These are phyloP conservation scores for Erpornis zantholeuca DNA, from an alignment of 2,113 vertebrate genomes.

Conservation along the genomic window DNA sequence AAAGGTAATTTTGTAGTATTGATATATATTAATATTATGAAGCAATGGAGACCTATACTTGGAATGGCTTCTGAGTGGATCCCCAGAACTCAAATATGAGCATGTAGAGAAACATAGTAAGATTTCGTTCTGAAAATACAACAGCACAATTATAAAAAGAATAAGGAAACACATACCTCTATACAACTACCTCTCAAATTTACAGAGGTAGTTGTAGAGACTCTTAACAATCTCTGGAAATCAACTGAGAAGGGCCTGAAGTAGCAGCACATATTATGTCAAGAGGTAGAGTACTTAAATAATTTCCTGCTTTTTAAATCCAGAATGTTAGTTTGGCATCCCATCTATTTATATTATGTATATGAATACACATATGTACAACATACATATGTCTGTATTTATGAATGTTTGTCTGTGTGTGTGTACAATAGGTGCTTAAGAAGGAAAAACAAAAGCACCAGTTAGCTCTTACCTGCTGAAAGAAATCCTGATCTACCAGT, in stretches of 20 bases:
- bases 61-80: not conserved
- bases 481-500: not conserved
- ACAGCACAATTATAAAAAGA: not conserved
- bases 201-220: not conserved
- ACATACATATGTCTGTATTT: too few relatives aligned
- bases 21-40: not conserved
- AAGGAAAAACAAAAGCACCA: not conserved
- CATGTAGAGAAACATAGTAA: not conserved
- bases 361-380: fast-evolving
- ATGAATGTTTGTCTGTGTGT: too few relatives aligned
- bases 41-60: not conserved
- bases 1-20: not conserved
- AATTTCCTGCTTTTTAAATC: not conserved
- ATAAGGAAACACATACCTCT: not conserved
- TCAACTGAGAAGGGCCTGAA: not conserved
- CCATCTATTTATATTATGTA: not conserved
- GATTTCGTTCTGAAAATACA: not conserved
- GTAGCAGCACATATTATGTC: not conserved
- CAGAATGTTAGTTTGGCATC: not conserved
- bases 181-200: not conserved
- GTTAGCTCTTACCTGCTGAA: not conserved
- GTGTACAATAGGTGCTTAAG: not conserved
- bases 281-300: not conserved
- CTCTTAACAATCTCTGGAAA: fast-evolving
- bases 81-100: not conserved